A percentile compares a stretch with the other conserved stretches of the same genome.
These are phyloP conservation scores for Natrix natrix DNA, from an alignment of 2,797 vertebrate genomes.

Conservation along the genomic window DNA sequence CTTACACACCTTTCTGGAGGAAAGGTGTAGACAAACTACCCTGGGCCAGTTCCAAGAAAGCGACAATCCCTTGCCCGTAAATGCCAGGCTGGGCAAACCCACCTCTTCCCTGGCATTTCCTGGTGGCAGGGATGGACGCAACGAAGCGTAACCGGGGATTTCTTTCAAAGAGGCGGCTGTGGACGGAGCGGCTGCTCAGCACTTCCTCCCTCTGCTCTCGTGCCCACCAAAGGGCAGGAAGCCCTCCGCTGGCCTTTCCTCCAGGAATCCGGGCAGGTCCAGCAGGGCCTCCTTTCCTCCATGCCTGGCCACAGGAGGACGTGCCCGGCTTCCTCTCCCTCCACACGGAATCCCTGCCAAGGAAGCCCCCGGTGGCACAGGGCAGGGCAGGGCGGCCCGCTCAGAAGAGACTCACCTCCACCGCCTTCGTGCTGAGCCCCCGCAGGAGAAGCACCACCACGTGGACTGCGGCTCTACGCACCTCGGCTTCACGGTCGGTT, in stretches of 20 bases:
- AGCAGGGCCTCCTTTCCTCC: neutral
- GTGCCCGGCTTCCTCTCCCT: neutral
- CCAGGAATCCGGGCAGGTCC: neutral
- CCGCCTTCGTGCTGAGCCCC: constrained; percentile 85
- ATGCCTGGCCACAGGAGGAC: neutral
- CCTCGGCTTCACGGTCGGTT: constrained; percentile 82
- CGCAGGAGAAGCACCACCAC: constrained; percentile 84
- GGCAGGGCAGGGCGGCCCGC: too few species aligned
- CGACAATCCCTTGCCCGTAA: neutral
- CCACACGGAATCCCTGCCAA: neutral
- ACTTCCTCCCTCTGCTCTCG: too few species aligned
- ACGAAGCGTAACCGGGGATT: neutral
- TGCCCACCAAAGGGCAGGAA: neutral
- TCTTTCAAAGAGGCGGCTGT: too few species aligned
- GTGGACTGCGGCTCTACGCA: constrained; percentile 87
- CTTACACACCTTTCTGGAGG: neutral
- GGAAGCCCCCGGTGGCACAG: neutral
- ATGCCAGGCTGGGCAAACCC: neutral
- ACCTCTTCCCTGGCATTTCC: too few species aligned
- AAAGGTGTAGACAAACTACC: neutral
- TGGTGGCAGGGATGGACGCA: neutral
- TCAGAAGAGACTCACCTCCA: constrained; percentile 75
- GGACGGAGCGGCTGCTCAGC: neutral
- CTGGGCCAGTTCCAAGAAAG: neutral
- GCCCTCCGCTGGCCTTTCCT: neutral